Evolutionary conservation across 2,888 invertebrate genomes (phyloP), one percentile per base, ranked within the genome.

Genomic region (Eristalinus aeneus): DNA sequence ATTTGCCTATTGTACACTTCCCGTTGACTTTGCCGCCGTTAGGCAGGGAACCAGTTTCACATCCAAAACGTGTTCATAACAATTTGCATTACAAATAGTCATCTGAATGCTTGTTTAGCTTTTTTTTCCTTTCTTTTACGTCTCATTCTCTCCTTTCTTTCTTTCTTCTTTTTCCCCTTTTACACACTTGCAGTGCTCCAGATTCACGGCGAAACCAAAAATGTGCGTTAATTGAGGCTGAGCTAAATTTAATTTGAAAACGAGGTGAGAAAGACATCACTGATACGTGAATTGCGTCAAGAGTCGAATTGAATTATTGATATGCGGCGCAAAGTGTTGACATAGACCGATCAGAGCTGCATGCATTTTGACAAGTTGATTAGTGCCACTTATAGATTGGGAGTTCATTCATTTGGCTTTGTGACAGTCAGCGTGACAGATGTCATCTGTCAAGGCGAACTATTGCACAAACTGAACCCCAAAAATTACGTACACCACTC

Each of bases 1-100:
- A 31, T 34, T 34, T 54, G 11, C 34, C 34, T 20, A 11, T 56
- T 22, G 23, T 58, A 20, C 27, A 16, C 23, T 64, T 64, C 34
- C 34, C 54, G 32, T 20, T 31, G 11, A 34, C 9, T 20, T 31
- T 20, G 22, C 12, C 9, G 12, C 31, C 12, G 9, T 6, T 10
- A 68, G 65, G 27, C 5, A 27, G 27, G 27, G 65, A 71, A 67
- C 69, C 64, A 4, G 46, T 46, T 64, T 32, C 53, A n/a, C 12
- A 54, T 31, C 31, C 22, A 53, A 72, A 78, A 69, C 83, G 56
- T 46, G 53, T 23, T 78, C 23, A 65, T 74, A 74, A 78, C 58
- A 74, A 78, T 83, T 83, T 83, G 64, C 64, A 78, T 83, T 78
- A 74, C 67, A 82, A 73, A 72, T 68, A 72, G 27, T 63, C 11